Evolutionary conservation across 2,797 vertebrate genomes (phyloP).

Genomic region (Amniataba percoides): DNA sequence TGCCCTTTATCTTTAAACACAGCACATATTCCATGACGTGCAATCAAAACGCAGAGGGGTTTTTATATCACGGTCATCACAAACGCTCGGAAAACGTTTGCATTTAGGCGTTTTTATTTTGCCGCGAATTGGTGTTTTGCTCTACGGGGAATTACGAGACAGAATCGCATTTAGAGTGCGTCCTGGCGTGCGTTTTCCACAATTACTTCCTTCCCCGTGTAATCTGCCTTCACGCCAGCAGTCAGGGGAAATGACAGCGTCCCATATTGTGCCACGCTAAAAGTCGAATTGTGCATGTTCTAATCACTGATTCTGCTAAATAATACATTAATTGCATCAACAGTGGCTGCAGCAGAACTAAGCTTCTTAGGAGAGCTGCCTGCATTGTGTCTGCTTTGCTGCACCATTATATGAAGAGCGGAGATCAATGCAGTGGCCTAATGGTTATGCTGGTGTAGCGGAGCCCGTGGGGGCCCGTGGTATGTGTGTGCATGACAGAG

Average conservation of each 20-base stretch:
- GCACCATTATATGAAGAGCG: slow-evolving; percentile 57
- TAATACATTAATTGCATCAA: slow-evolving; percentile 78
- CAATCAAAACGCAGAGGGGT: slow-evolving; percentile 13
- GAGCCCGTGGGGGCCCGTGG: slow-evolving; percentile 44
- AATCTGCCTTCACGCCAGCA: slow-evolving; percentile 59
- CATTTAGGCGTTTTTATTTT: slow-evolving; percentile 9
- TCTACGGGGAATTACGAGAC: slow-evolving; percentile 12
- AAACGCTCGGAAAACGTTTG: slow-evolving; percentile 11
- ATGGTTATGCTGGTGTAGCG: slow-evolving; percentile 59
- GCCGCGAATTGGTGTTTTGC: slow-evolving; percentile 3
- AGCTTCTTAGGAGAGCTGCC: slow-evolving; percentile 68
- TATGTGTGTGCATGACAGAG: slow-evolving; percentile 19
- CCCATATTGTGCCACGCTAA: slow-evolving; percentile 43
- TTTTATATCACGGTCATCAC: slow-evolving; percentile 22
- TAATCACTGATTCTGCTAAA: slow-evolving; percentile 73
- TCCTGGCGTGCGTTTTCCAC: slow-evolving; percentile 32
- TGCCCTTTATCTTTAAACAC: slow-evolving; percentile 46
- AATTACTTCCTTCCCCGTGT: slow-evolving; percentile 45
- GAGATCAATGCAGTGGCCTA: slow-evolving; percentile 70
- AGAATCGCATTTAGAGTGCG: slow-evolving; percentile 21
- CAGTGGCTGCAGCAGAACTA: slow-evolving; percentile 67
- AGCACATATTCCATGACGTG: slow-evolving; percentile 25
- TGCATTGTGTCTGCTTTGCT: slow-evolving; percentile 62
- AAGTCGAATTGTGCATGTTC: slow-evolving; percentile 65
- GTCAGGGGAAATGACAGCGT: slow-evolving; percentile 55